Base-by-base conservation (phyloP, 1,140 invertebrate species). In the Bombus superbus region DNA sequence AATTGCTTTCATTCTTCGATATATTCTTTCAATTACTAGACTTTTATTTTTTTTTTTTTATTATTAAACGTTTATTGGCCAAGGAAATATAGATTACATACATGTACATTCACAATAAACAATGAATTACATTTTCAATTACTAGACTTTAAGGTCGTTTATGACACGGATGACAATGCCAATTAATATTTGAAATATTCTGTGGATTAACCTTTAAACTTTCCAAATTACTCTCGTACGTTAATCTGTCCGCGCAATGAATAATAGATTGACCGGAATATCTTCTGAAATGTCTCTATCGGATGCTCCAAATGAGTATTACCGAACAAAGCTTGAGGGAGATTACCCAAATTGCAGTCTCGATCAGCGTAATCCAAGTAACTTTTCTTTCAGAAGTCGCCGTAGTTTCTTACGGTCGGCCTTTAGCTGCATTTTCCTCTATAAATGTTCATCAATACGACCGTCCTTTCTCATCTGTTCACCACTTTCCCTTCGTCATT, bases 361-460 rank as follows among this genome's bases (percentile, higher is more conserved):
- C 81, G 72, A 76, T 83, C 71, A 66, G 15, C 35, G 59, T 76
- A 83, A 83, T 83, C 81, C 59, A 68, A 64, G 80, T 73, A 81
- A 81, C 72, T 81, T 81, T 73, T 53, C 80, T 64, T 82, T 64
- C 81, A 66, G 57, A 47, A 57, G 42, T 42, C 81, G n/a, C 40
- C 8, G 25, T 28, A 74, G 22, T 47, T 35, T 42, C 71, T n/a
- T 47, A 64, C 28, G 28, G 25, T n/a, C 71, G 40, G 40, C 40
- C 40, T 53, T 47, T 28, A 28, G 18, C 57, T 47, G 25, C 69
- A n/a, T n/a, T 44, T 25, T 18, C 15, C 6, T 15, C 42, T 8
- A 38, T 72, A 73, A 81, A 81, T 71, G 79, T 81, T 71, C 79
- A 35, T 42, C 80, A 59, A 64, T 75, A 74, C 25, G 53, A 59